A percentile compares a stretch with the other conserved stretches of the same genome.
Conservation (phyloP, 2,113 vertebrate genomes). For the Trochalopteron elliotii region DNA sequence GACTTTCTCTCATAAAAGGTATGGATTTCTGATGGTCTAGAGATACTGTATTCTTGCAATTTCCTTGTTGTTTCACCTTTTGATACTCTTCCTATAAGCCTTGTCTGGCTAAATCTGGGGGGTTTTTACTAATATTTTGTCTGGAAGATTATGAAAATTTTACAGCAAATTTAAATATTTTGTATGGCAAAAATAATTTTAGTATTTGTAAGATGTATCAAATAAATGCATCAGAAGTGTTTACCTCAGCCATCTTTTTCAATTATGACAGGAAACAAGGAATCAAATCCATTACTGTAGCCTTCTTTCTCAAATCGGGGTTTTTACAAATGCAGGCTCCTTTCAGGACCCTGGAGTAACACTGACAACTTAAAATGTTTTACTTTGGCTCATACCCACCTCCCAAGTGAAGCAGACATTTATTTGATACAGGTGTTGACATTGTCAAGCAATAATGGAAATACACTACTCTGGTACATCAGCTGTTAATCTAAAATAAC, state of each 20-base stretch:
- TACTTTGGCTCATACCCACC: not conserved
- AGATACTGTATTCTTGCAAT: not conserved
- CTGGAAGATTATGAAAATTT: not conserved
- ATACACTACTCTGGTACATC: not conserved
- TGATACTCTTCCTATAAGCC: not conserved
- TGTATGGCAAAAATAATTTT: not conserved
- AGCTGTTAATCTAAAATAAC: not conserved
- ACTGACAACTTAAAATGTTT: not conserved
- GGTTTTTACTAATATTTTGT: not conserved
- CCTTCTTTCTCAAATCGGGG: not conserved
- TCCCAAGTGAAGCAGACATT: not conserved
- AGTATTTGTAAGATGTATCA: not conserved
- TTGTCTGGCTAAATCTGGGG: not conserved
- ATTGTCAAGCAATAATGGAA: not conserved
- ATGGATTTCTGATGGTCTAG: not conserved
- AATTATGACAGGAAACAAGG: not conserved
- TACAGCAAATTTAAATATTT: not conserved
- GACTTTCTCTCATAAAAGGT: not conserved
- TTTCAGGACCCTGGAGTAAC: not conserved
- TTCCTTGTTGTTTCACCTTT: not conserved
- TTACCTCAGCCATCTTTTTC: not conserved
- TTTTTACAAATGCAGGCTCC: not conserved
- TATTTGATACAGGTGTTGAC: not conserved
- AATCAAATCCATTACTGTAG: not conserved
- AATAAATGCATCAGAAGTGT: not conserved